phyloP scores from a whole-genome alignment of 1,140 invertebrate genomes.

The Drosophila sturtevanti region DNA sequence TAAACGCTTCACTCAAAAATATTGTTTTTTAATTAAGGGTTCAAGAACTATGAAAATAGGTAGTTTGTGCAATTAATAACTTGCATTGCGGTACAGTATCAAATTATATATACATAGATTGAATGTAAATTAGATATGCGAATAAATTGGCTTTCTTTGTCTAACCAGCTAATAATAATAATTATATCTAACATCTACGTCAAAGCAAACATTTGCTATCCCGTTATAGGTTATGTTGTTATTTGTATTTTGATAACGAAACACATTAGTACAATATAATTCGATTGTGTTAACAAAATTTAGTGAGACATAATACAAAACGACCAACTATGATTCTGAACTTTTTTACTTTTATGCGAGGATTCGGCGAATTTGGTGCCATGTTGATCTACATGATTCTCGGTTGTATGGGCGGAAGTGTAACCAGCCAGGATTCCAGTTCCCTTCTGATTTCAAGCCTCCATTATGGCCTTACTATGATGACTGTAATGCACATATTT shows the following conservation, averaged over 20 bases:
- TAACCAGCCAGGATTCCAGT: background rate
- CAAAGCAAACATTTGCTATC: background rate
- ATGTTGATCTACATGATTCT: slow-evolving; percentile 45
- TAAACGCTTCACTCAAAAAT: too few relatives aligned
- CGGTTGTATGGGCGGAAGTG: slow-evolving; percentile 35
- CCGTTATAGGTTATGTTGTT: background rate
- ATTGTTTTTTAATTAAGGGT: too few relatives aligned
- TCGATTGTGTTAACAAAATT: slow-evolving; percentile 9
- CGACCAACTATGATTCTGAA: slow-evolving; percentile 23
- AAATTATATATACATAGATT: too few relatives aligned
- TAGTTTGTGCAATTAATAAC: too few relatives aligned
- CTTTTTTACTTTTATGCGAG: slow-evolving; percentile 35
- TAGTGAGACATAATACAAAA: background rate
- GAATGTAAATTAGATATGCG: too few relatives aligned
- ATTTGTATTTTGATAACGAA: background rate
- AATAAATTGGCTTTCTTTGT: too few relatives aligned
- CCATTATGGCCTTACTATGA: slow-evolving; percentile 33
- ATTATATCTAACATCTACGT: too few relatives aligned
- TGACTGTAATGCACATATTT: slow-evolving; percentile 49
- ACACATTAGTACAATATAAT: background rate
- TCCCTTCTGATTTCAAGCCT: slow-evolving; percentile 28
- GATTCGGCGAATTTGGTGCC: slow-evolving; percentile 43
- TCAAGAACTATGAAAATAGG: too few relatives aligned
- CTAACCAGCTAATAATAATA: too few relatives aligned
- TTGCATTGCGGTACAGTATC: too few relatives aligned